Conservation (phyloP, 2,888 invertebrate species). For the Neocrepidodera transversa region DNA sequence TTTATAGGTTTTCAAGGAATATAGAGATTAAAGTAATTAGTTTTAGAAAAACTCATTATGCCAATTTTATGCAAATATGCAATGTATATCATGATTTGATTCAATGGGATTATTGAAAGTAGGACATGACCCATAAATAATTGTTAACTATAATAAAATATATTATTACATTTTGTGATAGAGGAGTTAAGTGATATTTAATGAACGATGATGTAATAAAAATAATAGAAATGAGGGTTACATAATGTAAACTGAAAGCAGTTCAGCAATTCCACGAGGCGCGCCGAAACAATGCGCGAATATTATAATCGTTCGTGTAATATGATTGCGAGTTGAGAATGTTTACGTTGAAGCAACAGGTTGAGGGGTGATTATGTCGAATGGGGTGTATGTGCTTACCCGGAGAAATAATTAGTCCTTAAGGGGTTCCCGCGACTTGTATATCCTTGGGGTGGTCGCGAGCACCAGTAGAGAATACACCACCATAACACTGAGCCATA, state of each 20-base stretch:
- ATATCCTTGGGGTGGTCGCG: constrained; percentile 54
- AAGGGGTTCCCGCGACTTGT: constrained; percentile 55
- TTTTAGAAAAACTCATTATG: background rate
- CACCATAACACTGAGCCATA: constrained; percentile 56
- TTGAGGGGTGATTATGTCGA: constrained; percentile 30
- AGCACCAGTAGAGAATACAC: constrained; percentile 52
- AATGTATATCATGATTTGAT: no score
- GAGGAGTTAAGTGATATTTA: constrained; percentile 36
- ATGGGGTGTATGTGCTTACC: constrained; percentile 46
- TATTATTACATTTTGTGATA: no score
- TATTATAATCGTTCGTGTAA: constrained; percentile 33
- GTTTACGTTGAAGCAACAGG: constrained; percentile 43
- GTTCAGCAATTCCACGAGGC: constrained; percentile 50
- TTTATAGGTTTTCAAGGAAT: background rate
- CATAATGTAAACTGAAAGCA: constrained; percentile 49
- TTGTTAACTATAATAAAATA: no score
- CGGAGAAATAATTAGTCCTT: constrained; percentile 54
- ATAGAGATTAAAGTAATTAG: background rate
- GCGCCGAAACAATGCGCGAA: constrained; percentile 50
- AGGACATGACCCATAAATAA: background rate
- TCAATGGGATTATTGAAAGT: no score
- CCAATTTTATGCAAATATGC: no score
- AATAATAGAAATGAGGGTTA: constrained; percentile 50
- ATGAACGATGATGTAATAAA: constrained; percentile 43
- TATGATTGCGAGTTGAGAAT: constrained; percentile 29